Conservation (phyloP, 2,888 invertebrate genomes). For the Stenchaetothrips biformis region DNA sequence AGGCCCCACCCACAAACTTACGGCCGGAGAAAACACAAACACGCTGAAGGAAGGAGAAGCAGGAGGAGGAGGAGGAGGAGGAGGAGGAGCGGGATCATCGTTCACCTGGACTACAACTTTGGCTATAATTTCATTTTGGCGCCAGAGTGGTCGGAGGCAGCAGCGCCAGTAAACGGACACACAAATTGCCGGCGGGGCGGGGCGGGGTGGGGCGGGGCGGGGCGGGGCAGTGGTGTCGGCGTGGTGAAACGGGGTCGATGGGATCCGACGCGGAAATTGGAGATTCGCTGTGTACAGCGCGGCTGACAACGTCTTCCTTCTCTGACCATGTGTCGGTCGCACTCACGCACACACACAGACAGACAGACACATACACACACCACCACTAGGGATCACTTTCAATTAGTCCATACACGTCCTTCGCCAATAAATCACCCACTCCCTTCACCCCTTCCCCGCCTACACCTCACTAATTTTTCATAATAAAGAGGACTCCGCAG, state of each 20-base stretch:
- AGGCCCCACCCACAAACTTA: not conserved
- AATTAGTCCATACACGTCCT: not conserved
- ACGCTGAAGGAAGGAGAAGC: not conserved
- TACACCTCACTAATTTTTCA: not conserved
- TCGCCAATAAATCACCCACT: not conserved
- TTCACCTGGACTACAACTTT: not conserved
- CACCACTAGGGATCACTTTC: no score
- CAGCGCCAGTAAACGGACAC: not conserved
- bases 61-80: no score
- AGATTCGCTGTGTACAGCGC: no score
- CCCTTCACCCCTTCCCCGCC: not conserved
- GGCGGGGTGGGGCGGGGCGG: not conserved
- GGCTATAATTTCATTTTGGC: slow-evolving; percentile 1
- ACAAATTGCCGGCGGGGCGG: not conserved
- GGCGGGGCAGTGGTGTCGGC: not conserved
- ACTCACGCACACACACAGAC: not conserved
- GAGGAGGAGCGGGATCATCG: not conserved
- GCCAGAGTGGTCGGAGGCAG: not conserved
- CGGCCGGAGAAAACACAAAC: not conserved
- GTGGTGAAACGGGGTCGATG: no score
- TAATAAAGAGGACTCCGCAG: not conserved
- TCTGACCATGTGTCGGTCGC: no score
- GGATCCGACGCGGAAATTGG: no score
- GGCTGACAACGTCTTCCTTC: no score
- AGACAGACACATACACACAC: slow-evolving; percentile 7